phyloP scores from a whole-genome alignment of 2,888 invertebrate species.

The Suillia variegata region DNA sequence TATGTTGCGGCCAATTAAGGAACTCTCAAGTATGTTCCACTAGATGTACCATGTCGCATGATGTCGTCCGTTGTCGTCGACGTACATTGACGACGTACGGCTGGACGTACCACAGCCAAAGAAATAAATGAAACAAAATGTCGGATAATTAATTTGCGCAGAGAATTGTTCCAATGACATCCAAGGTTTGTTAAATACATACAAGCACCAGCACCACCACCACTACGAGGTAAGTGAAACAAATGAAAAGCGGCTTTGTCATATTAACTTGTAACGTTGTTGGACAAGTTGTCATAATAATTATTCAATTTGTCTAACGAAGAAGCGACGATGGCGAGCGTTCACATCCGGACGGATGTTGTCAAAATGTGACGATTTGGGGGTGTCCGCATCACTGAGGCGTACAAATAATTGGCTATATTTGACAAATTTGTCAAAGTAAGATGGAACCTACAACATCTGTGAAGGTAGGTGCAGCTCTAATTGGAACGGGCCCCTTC shows the following conservation, averaged over 20 bases:
- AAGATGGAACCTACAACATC: too few species aligned
- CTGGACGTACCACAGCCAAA: too few species aligned
- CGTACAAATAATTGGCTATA: too few species aligned
- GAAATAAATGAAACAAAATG: conserved; percentile 45
- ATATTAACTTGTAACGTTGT: neutral
- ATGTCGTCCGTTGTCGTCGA: neutral
- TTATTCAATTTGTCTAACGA: conserved; percentile 43
- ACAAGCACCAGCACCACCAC: too few species aligned
- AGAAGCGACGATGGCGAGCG: conserved; percentile 17
- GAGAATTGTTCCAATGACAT: too few species aligned
- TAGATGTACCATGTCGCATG: neutral
- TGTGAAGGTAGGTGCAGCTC: too few species aligned
- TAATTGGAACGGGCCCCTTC: too few species aligned
- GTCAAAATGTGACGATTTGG: neutral
- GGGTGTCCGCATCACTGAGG: too few species aligned
- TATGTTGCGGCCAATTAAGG: neutral
- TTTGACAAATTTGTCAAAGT: neutral
- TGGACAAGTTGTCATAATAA: conserved; percentile 43
- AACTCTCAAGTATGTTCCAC: neutral
- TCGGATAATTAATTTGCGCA: conserved; percentile 49
- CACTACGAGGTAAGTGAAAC: conserved; percentile 3
- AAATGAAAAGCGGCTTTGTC: neutral
- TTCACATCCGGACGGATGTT: neutral
- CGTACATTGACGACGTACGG: neutral
- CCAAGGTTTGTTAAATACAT: neutral